Base-by-base conservation (phyloP, 2,797 vertebrate genomes). In the Halcyon leucocephala region DNA sequence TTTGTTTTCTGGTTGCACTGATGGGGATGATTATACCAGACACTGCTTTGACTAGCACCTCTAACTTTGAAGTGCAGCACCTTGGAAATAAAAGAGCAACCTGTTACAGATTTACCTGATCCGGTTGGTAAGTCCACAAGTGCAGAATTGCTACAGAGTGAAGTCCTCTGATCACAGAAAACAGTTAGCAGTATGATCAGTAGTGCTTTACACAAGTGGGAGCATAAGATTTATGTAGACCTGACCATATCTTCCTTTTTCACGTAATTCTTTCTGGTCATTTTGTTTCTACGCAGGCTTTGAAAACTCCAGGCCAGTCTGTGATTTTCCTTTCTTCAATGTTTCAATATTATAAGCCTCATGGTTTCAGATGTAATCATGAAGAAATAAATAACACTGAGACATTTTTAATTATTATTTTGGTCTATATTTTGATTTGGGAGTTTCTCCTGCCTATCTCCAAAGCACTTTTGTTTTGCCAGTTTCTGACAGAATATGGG, bases 181-280 rank as follows among this genome's bases (percentile, higher is more conserved):
- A 41, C 22, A 65, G 14, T 42, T 51, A 57, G 22, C 18, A 54
- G 4, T 55, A 12, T 0, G 0, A 7, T 24, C 26, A 52, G 12
- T 37, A 48, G 31, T 41, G 37, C 13, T 37, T 82, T 41, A 46
- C 7, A 22, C 13, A 48, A 18, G 2, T 17, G 17, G 16, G 48
- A 70, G n/a, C 0, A 0, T 31, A 20, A 65, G 61, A 9, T 4
- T 21, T 76, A 28, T 2, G 3, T n/a, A 71, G 26, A 52, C 3
- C 9, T 57, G 26, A 25, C 24, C 17, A 1, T 61, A 37, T 31
- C 20, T 82, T 10, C 29, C 18, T 74, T 76, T 76, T 35, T 44
- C 37, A 62, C 31, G 20, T 5, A 39, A 22, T 55, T 54, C 28
- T 71, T 86, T 80, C 58, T 29, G 18, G 9, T 26, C 5, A 20